Conservation (phyloP, 2,888 invertebrate species). For the Lydus trimaculatus region DNA sequence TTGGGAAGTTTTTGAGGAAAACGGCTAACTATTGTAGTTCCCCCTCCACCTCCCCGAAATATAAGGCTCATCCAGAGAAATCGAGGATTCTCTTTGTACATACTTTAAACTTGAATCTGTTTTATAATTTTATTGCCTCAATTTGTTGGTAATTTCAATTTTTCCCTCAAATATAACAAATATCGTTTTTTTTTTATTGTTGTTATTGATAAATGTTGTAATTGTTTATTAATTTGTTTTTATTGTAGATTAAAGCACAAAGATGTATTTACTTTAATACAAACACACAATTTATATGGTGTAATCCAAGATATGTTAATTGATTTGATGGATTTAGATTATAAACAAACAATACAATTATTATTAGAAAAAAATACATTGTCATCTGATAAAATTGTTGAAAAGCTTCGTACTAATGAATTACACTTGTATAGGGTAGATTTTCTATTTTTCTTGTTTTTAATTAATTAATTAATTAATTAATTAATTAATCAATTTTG, state of each 20-base stretch:
- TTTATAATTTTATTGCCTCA: too few relatives aligned
- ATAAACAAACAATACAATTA: slow-evolving; percentile 80
- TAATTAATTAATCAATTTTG: slow-evolving; percentile 38
- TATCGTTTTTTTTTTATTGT: too few relatives aligned
- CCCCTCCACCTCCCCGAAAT: too few relatives aligned
- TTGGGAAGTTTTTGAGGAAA: too few relatives aligned
- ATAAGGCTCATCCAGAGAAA: too few relatives aligned
- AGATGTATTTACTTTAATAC: slow-evolving; percentile 89
- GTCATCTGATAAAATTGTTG: slow-evolving; percentile 81
- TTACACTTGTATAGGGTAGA: slow-evolving; percentile 77
- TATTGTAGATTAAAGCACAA: slow-evolving; percentile 76
- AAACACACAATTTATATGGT: slow-evolving; percentile 81
- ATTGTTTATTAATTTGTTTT: slow-evolving; percentile 9
- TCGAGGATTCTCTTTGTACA: too few relatives aligned
- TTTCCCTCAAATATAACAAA: too few relatives aligned
- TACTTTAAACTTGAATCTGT: too few relatives aligned
- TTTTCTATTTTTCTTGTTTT: background rate
- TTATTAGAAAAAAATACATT: slow-evolving; percentile 78
- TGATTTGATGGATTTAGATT: slow-evolving; percentile 87
- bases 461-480: background rate
- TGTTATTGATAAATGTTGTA: background rate
- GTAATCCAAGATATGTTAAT: slow-evolving; percentile 88
- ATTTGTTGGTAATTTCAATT: too few relatives aligned
- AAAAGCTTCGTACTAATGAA: slow-evolving; percentile 76
- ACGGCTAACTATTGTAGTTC: too few relatives aligned